Conservation (phyloP, 2,797 vertebrate genomes). For the Silurus lanzhouensis region DNA sequence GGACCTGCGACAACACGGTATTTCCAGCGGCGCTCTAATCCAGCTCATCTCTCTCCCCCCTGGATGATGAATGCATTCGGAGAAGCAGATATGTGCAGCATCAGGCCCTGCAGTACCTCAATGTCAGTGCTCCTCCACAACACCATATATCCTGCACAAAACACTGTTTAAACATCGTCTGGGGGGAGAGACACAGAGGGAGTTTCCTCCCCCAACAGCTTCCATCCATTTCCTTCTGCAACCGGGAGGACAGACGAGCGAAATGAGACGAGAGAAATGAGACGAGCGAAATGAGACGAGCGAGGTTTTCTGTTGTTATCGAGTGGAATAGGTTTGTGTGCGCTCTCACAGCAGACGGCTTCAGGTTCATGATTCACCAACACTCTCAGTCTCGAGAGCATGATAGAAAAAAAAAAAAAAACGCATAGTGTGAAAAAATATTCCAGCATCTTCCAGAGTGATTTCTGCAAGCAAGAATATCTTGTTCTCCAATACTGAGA, state of each 20-base stretch:
- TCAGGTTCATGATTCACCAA: background rate
- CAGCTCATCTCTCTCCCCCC: constrained; percentile 13
- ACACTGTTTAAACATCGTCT: background rate
- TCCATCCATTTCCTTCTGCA: background rate
- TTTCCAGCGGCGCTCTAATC: constrained; percentile 23
- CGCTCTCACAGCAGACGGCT: background rate
- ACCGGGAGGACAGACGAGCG: background rate
- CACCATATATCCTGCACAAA: constrained; percentile 38
- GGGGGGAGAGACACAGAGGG: background rate
- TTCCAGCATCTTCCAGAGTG: background rate
- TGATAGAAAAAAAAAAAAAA: background rate
- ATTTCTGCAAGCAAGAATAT: background rate
- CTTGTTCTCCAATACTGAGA: background rate
- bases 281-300: background rate
- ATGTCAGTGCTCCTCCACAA: constrained; percentile 45
- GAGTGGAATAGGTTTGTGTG: background rate
- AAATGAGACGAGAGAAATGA: background rate
- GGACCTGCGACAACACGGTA: background rate
- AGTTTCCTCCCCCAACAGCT: background rate
- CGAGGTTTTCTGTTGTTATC: background rate
- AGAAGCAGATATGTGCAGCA: constrained; percentile 31
- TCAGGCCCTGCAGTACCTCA: constrained; percentile 44
- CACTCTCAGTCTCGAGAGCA: background rate
- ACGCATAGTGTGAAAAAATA: background rate
- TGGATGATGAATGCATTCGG: constrained; percentile 36